Base-by-base conservation (phyloP, 2,113 vertebrate species). In the Equus quagga region DNA sequence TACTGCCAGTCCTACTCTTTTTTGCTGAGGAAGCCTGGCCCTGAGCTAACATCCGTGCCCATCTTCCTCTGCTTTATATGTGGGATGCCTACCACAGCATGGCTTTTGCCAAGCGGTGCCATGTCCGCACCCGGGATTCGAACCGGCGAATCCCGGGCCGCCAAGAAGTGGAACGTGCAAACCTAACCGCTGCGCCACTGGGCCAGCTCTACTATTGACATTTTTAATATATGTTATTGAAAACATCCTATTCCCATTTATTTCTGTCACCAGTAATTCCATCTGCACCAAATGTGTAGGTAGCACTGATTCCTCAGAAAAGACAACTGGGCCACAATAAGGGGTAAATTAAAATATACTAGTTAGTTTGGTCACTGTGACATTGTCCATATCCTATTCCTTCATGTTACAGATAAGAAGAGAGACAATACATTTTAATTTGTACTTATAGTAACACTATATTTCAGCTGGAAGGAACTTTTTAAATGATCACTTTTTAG, bases 221-320 rank as follows among this genome's bases (percentile, higher is more conserved):
- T 86, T 18, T 85, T 73, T 94, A 90, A 89, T 69, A 46, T 76
- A 86, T 65, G 14, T 90, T 79, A 72, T 78, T 62, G 79, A 76
- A 97, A 95, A 85, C 10, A 72, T 4, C 2, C 4, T 83, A 8
- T 64, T 56, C 1, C 24, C 44, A 69, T 51, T 94, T 89, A 92
- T 94, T 91, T 89, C 18, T 95, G 41, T 83, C 49, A 93, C 15
- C 28, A 97, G 36, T 3, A 78, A 23, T 85, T 85, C 54, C 82
- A 31, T 69, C 19, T 82, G 14, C 15, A 62, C 24, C 54, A 91
- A 75, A 84, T 76, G 5, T 17, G 7, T 62, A 8, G 11, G 67
- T 60, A 73, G 9, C 17, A 80, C 24, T 51, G 46, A 94, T 18
- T 64, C 49, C 6, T 69, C 10, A 76, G 58, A 84, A 90, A 97